phyloP scores from a whole-genome alignment of 2,113 vertebrate genomes.

The Orthochromis malagaraziensis region DNA sequence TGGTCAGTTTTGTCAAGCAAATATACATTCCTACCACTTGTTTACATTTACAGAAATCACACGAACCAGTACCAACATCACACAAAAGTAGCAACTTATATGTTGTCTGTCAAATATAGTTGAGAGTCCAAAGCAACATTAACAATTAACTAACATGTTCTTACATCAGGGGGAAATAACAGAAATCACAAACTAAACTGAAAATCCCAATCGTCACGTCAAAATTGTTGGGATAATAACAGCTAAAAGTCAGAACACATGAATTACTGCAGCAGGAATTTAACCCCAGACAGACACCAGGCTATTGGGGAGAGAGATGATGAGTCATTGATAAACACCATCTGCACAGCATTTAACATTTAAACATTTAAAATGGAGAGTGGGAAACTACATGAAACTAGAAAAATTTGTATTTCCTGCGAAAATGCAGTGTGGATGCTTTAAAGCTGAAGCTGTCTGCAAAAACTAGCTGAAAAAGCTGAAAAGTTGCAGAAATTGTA shows the following conservation, averaged over 20 bases:
- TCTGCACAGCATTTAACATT: constrained; percentile 16
- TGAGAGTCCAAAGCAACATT: neutral
- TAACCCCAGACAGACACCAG: neutral
- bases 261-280: neutral
- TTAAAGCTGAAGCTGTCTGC: too few species aligned
- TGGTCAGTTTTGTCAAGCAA: constrained; percentile 29
- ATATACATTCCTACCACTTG: constrained; percentile 40
- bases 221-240: neutral
- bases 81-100: neutral
- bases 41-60: constrained; percentile 32
- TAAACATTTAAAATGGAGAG: constrained; percentile 8
- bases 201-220: neutral
- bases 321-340: constrained; percentile 21
- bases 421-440: too few species aligned
- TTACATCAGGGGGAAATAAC: neutral
- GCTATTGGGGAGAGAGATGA: neutral
- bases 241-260: neutral
- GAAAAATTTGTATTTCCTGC: too few species aligned
- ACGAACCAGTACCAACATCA: neutral
- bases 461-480: too few species aligned
- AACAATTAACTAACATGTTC: constrained; percentile 1
- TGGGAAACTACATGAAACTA: neutral
- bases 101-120: neutral
- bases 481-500: too few species aligned
- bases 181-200: neutral